phyloP scores from a whole-genome alignment of 2,797 vertebrate genomes.

The Orestias chungarensis region DNA sequence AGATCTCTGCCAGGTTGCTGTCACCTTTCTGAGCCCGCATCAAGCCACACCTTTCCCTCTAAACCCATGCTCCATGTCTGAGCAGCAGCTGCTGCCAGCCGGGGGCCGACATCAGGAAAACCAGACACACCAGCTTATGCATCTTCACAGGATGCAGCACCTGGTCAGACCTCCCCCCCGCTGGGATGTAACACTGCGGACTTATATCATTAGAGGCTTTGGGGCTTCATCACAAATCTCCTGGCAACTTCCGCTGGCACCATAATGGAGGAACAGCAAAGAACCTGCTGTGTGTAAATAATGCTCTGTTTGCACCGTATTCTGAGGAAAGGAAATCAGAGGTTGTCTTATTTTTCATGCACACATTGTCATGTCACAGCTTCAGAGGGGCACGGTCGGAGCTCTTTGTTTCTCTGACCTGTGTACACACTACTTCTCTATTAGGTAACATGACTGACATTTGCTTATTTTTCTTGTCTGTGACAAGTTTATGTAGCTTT shows the following conservation, averaged over 20 bases:
- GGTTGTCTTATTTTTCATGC: neutral
- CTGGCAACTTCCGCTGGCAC: slow-evolving; percentile 42
- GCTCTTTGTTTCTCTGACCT: neutral
- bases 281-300: slow-evolving; percentile 41
- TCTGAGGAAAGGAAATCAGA: slow-evolving; percentile 25
- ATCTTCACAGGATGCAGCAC: slow-evolving; percentile 54
- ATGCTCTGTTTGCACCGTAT: slow-evolving; percentile 26
- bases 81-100: slow-evolving; percentile 53
- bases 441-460: neutral
- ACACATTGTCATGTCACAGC: neutral
- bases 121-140: slow-evolving; percentile 48
- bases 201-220: slow-evolving; percentile 52
- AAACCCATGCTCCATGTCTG: slow-evolving; percentile 29
- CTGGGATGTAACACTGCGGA: slow-evolving; percentile 47
- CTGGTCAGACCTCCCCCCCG: slow-evolving; percentile 55
- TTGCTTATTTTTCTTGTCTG: neutral
- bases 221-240: slow-evolving; percentile 50
- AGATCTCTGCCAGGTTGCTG: slow-evolving; percentile 61
- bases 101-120: slow-evolving; percentile 26
- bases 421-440: neutral
- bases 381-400: neutral
- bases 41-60: slow-evolving; percentile 57
- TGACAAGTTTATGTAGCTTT: neutral
- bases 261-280: slow-evolving; percentile 30
- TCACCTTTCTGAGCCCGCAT: slow-evolving; percentile 43